Base-by-base conservation (phyloP, 1,140 invertebrate species). In the Rhagoletis pomonella region DNA sequence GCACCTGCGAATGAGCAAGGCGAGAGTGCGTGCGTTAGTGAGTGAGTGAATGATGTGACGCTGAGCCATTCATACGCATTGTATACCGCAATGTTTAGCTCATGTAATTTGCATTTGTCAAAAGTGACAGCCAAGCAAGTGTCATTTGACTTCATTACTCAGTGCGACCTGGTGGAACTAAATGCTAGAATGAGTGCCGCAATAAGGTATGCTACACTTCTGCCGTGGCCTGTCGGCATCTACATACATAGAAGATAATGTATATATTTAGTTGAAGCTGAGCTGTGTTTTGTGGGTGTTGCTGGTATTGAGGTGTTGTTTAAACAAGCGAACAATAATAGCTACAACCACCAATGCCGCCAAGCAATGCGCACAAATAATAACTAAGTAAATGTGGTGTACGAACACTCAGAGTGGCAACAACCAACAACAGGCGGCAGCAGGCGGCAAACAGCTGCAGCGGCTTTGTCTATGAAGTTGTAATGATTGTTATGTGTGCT, bases 51-150 rank as follows among this genome's bases (percentile, higher is more conserved):
- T 73, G 14, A 44, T 55, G 47, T 9, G 47, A 10, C 73, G 47
- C 47, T 19, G 42, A 55, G 10, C 12, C 9, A n/a, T 77, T 6
- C 17, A 29, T 81, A 55, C 47, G 73, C 73, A 29, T 81, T 55
- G 19, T 50, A 29, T 81, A 58, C 73, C 73, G 47, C 73, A 81
- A 81, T 81, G 73, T 81, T 50, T 81, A 81, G n/a, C 47, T 81
- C 73, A 81, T 81, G 73, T 81, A 81, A 81, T 81, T 81, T 81
- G 73, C 47, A 81, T 81, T 81, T 81, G 73, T 81, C 73, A 81
- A 81, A 81, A 81, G 73, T 81, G 73, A 81, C 73, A 81, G 73
- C 42, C 47, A 55, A 81, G 73, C 73, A 81, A 81, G 14, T 81
- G 14, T 81, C 73, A 81, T 81, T 81, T 81, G 47, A 81, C 73